Base-by-base conservation (phyloP, 2,797 vertebrate species). In the Platalea minor region DNA sequence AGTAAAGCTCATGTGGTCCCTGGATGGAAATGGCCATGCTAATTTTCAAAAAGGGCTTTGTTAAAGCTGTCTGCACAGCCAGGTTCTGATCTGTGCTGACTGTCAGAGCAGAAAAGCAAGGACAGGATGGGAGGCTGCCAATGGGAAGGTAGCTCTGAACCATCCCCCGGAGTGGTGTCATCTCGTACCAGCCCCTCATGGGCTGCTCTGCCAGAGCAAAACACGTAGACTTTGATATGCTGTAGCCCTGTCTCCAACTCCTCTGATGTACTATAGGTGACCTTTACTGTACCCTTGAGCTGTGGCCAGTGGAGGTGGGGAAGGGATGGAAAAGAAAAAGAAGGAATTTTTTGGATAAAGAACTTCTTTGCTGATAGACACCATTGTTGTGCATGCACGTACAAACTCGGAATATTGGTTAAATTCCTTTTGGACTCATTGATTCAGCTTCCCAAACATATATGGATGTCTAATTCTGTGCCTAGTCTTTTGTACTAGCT, bases 101-200 rank as follows among this genome's bases (percentile, higher is more conserved):
- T 24, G 20, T 16, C 3, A 4, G 64, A 80, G 17, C 65, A 91
- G 41, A 85, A 87, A 33, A 92, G 33, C 68, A 65, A 45, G 77
- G 63, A 5, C 18, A 45, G 70, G 64, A 17, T 5, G 17, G 19
- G 29, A 73, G 9, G 45, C 31, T 91, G 69, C 7, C 0, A 1
- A 9, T 24, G 17, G 46, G 39, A 48, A 73, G 14, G 48, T 31
- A 85, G 45, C 26, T 60, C 68, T 70, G 60, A 81, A n/a, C 43
- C 0, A 0, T 24, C 23, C 51, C 16, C 0, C 0, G 8, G n/a
- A 21, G 67, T 69, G 29, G 23, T 43, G 70, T 35, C 24, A 5
- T 13, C 35, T 75, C 4, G 1, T 78, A 16, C n/a, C 35, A 28
- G 24, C n/a, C 77, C 41, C 57, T 43, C 10, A 3, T 3, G 25